phyloP scores from a whole-genome alignment of 2,797 vertebrate genomes.

The Halcyon chelicuti region DNA sequence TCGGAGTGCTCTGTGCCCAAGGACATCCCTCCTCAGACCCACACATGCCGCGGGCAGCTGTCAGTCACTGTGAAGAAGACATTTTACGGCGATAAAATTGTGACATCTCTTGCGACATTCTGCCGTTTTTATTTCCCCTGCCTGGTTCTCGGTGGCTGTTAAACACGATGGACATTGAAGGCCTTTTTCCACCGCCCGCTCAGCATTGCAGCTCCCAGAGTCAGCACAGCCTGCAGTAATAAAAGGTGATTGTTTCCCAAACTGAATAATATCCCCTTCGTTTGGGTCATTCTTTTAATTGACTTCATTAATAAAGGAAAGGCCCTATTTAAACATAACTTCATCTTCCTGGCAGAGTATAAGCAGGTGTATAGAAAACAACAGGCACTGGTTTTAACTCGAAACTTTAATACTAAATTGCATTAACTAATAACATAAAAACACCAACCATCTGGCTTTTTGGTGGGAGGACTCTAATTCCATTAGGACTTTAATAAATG shows the following conservation, averaged over 20 bases:
- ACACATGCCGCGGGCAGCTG: constrained; percentile 12
- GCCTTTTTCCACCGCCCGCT: background rate
- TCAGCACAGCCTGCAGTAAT: constrained; percentile 30
- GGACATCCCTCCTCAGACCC: constrained; percentile 56
- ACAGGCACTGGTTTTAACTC: constrained; percentile 9
- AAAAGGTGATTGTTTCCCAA: constrained; percentile 14
- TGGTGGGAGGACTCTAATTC: constrained; percentile 76
- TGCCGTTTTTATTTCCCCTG: background rate
- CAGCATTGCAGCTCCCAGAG: background rate
- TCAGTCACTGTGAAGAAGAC: constrained; percentile 3
- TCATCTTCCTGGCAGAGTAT: background rate
- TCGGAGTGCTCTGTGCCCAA: constrained; percentile 2
- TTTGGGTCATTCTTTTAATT: constrained; percentile 43
- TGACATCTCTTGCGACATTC: background rate
- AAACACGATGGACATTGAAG: background rate
- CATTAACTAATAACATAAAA: constrained; percentile 52
- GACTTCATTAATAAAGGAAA: constrained; percentile 36
- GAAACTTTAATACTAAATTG: constrained; percentile 46
- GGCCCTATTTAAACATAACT: background rate
- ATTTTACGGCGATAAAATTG: background rate
- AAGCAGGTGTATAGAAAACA: constrained; percentile 12
- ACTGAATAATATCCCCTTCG: background rate
- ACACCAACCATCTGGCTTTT: constrained; percentile 69
- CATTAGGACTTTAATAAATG: constrained; percentile 78
- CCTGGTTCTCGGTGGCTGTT: background rate